Percentiles rank a stretch among this genome's conserved stretches.
Conservation (phyloP, 2,888 invertebrate species). For the Caenorhabditis japonica region DNA sequence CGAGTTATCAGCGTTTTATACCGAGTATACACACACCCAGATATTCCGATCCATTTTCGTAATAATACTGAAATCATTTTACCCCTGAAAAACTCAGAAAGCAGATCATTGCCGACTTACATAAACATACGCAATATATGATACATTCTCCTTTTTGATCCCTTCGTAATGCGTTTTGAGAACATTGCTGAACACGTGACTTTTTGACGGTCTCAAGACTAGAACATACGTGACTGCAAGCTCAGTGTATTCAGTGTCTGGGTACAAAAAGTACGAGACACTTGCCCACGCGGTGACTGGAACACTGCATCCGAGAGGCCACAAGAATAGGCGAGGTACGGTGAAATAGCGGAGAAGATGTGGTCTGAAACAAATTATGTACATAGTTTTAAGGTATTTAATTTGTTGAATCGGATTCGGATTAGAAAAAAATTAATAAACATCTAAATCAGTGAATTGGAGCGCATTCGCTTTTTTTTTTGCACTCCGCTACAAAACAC, state of each 20-base stretch:
- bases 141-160: slow-evolving; percentile 31
- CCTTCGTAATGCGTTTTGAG: slow-evolving; percentile 31
- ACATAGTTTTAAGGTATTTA: too few species aligned
- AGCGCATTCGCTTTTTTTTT: too few species aligned
- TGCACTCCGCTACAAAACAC: too few species aligned
- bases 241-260: slow-evolving; percentile 39
- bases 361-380: slow-evolving; percentile 37
- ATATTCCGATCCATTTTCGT: slow-evolving; percentile 23
- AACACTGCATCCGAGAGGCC: slow-evolving; percentile 25
- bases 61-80: slow-evolving; percentile 28
- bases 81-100: too few species aligned
- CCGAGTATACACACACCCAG: too few species aligned
- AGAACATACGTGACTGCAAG: slow-evolving; percentile 26
- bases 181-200: slow-evolving; percentile 14
- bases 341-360: slow-evolving; percentile 27
- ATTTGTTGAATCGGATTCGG: too few species aligned
- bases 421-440: too few species aligned
- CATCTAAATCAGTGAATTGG: too few species aligned
- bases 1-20: too few species aligned
- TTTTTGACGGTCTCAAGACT: not conserved
- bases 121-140: slow-evolving; percentile 45
- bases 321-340: slow-evolving; percentile 14
- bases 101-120: too few species aligned
- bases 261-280: slow-evolving; percentile 47
- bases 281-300: slow-evolving; percentile 39